Evolutionary conservation across 2,888 invertebrate genomes (phyloP), one percentile per base, ranked within the genome.

Genomic region (Drosophila ustulata): DNA sequence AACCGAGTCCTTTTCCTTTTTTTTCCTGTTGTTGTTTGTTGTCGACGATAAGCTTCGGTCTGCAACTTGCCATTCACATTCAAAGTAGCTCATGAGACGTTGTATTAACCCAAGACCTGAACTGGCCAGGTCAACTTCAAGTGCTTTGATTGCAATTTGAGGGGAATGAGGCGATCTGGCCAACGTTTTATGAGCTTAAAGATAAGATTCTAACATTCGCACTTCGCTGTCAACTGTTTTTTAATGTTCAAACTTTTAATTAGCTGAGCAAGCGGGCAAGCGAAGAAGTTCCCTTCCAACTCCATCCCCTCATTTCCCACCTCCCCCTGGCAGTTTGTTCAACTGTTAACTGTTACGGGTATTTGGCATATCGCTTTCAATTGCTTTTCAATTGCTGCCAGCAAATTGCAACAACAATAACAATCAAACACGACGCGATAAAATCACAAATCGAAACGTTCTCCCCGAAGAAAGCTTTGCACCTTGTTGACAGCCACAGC

Each of bases 381-480:
- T 78, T 69, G 78, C 66, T 78, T 78, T 72, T 51, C 75, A 78
- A 78, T 78, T 78, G 75, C 68, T 71, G 68, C 30, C 75, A 75
- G 64, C 78, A 78, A 78, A 75, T 78, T 78, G 72, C 43, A 55
- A 25, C 75, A 50, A 72, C 75, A 78, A 78, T 75, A 55, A 66
- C 72, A 78, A 72, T 78, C 78, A 78, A 78, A 69, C 49, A 62
- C 58, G 63, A 39, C 70, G 57, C 66, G 78, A 78, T 78, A 72
- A 75, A 78, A 66, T 78, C 78, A 65, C 72, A 72, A 78, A 75
- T 78, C 75, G 75, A 68, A 75, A 66, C 58, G 58, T 50, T 58
- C 39, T 8, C 39, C 52, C 18, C 3, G 37, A 45, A 49, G 18
- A 13, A 11, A 26, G 25, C 18, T 53, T 37, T 25, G 23, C 55